Base-by-base conservation (phyloP, 2,797 vertebrate genomes). In the Diplodus sargus region DNA sequence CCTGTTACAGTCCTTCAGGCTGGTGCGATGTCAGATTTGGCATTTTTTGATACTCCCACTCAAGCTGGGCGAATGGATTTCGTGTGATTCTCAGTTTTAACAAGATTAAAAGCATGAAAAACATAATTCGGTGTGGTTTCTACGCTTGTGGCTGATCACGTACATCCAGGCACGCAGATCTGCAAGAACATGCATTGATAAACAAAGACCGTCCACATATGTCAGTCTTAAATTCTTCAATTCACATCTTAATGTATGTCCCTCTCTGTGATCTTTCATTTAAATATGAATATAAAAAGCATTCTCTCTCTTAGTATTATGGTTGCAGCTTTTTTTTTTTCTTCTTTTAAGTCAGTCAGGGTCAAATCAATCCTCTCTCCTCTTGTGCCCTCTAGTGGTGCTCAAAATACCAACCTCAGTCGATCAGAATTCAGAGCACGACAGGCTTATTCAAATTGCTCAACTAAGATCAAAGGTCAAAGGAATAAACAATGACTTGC, bases 351-450 rank as follows among this genome's bases (percentile, higher is more conserved):
- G 57, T 64, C 11, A 60, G 11, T 47, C 6, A 68, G 25, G 0
- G 1, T 10, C 23, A 20, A 57, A 18, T 15, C 18, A 49, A 58
- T 34, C 48, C 20, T 65, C 17, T 78, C 48, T n/a, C 69, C 42
- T 85, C 48, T 63, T 67, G 20, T 72, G 80, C 76, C 74, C 78
- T 74, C 87, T 88, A 7, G 34, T 88, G 87, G 87, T 48, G 34
- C 45, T 3, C 0, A 9, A 49, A 58, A 53, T 25, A 56, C 13
- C 4, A n/a, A 43, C 43, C 4, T 51, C 17, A 57, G 0, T 47
- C 51, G 0, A 30, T 45, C 20, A 39, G 53, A 75, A 66, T 45
- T 49, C 60, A 5, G 4, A 34, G 57, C 23, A 23, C 58, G 13
- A 43, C 6, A 13, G 2, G 13, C 4, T 52, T 52, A 22, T 17